Base-by-base conservation (phyloP, 2,888 invertebrate genomes). In the Itoplectis maculator region DNA sequence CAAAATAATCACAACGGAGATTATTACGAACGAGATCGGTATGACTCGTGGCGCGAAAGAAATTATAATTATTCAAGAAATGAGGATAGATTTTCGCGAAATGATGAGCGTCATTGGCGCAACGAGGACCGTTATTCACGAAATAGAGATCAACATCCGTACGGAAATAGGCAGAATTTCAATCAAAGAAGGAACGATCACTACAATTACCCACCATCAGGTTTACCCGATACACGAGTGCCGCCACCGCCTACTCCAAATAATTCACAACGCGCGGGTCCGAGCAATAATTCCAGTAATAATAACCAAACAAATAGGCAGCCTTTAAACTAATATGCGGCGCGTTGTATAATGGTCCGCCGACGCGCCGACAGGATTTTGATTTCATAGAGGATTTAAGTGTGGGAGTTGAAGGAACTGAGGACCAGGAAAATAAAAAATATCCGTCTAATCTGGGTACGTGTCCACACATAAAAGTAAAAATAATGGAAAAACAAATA, bases 401-500 rank as follows among this genome's bases (percentile, higher is more conserved):
- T 45, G 45, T 9, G 11, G 45, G 45, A 45, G 1, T 59, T 7
- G 37, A 68, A 56, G 59, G 68, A 4, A 37, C 11, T 2, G 45
- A 15, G 29, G 40, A 13, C 1, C 49, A n/a, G 4, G 69, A 42
- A 23, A 63, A 69, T 49, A 77, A 68, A 61, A 15, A 54, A 49
- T 79, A 54, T 69, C 66, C 13, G 69, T 75, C 45, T 9, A 45
- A 7, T 9, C 20, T 65, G 0, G 65, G 9, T 0, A 65, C 2
- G 5, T 45, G 45, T 5, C 65, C 65, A 9, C 65, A 65, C 13
- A 40, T 65, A 3, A 18, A 11, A 65, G 42, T 45, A 13, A 65
- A 45, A n/a, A 65, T 65, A 23, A 40, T 42, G 42, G n/a, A 13
- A 11, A 23, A 45, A 20, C 45, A 37, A 13, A 42, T 3, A 5